A percentile compares a stretch with the other conserved stretches of the same genome.
Evolutionary conservation across 2,113 vertebrate species (phyloP).

Genomic region (Natator depressus): DNA sequence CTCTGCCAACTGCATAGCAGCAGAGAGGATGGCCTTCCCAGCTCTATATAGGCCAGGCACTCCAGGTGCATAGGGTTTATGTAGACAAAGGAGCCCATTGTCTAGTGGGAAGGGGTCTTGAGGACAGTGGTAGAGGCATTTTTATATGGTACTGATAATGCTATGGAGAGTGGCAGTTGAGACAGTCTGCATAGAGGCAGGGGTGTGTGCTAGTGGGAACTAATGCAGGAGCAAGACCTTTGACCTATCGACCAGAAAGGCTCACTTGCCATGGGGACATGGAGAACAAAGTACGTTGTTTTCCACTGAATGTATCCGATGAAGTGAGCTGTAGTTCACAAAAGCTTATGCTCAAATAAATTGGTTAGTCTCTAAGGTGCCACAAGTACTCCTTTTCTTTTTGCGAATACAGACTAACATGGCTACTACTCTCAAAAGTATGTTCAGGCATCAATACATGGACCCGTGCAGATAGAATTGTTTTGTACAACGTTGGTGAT

Average conservation of each 20-base stretch:
- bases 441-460: not conserved
- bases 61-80: not conserved
- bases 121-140: no score
- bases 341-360: no score
- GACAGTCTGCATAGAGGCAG: not conserved
- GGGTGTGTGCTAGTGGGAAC: not conserved
- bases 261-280: accelerated
- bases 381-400: no score
- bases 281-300: not conserved
- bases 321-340: no score
- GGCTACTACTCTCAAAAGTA: not conserved
- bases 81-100: accelerated
- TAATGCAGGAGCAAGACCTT: no score
- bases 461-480: not conserved
- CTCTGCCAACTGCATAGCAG: not conserved
- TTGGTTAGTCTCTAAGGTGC: no score
- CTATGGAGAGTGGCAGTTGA: not conserved
- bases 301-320: no score
- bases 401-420: no score
- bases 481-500: accelerated
- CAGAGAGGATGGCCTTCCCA: not conserved
- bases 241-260: not conserved
- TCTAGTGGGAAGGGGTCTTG: not conserved
- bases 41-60: not conserved
- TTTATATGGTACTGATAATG: not conserved